A percentile compares a stretch with the other conserved stretches of the same genome.
Evolutionary conservation across 2,888 invertebrate genomes (phyloP).

Genomic region (Escarpia spicata): DNA sequence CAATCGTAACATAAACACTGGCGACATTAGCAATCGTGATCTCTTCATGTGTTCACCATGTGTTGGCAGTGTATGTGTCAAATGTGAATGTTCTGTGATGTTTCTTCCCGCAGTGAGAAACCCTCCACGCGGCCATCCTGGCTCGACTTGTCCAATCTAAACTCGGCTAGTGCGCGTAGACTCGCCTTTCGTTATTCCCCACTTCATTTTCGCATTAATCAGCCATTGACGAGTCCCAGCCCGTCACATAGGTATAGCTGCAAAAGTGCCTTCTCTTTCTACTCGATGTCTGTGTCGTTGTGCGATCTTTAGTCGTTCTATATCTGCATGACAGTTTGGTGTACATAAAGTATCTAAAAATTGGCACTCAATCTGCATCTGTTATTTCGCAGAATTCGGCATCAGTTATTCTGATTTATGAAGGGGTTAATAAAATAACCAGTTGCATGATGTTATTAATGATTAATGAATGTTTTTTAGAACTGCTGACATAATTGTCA

Average conservation of each 20-base stretch:
- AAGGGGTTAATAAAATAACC: no score
- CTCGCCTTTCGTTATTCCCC: not conserved
- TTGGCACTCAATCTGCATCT: no score
- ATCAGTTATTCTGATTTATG: no score
- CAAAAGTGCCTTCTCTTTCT: not conserved
- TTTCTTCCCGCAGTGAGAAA: not conserved
- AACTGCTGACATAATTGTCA: not conserved
- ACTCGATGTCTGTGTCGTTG: not conserved
- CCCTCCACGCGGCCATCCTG: not conserved
- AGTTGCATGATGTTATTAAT: no score
- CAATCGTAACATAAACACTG: not conserved
- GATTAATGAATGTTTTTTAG: no score
- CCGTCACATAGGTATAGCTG: constrained; percentile 35
- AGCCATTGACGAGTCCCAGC: constrained; percentile 32
- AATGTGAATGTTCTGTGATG: not conserved
- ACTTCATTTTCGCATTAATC: constrained; percentile 33
- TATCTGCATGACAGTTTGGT: not conserved
- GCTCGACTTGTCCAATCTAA: not conserved
- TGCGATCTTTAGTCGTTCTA: not conserved
- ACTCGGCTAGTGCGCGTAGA: constrained; percentile 10
- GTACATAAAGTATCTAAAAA: not conserved
- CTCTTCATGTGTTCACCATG: not conserved
- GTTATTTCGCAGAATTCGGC: no score
- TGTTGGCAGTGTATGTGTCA: not conserved
- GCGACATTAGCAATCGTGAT: not conserved